Base-by-base conservation (phyloP, 2,113 vertebrate species). In the Embiotoca jacksoni region DNA sequence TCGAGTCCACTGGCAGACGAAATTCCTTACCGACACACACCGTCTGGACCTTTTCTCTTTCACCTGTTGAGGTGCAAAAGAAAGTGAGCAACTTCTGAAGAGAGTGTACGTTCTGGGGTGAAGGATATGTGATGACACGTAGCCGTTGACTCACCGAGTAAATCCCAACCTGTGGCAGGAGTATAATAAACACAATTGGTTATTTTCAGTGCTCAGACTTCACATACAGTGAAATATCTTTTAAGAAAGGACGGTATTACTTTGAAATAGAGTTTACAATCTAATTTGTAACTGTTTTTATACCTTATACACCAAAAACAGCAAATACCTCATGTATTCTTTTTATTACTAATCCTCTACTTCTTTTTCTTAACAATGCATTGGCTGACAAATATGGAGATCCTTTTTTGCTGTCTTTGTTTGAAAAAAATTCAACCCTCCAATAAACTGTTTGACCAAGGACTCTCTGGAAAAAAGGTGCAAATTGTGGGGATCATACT, bases 1-100 rank as follows among this genome's bases (percentile, higher is more conserved):
- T 85, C 0, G 94, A 92, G 69, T 90, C 90, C 16, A 94, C 89
- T 0, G 91, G 92, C 8, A 94, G 64, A 23, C 78, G 87, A 39
- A 94, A 94, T 54, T 93, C 90, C 49, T 90, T 87, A 31, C 94
- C 92, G 0, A 82, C 71, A 61, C 94, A 94, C 16, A 93, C 49
- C 31, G 56, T 79, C 66, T 89, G 87, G 36, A 53, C 55, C 31
- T 92, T 89, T 68, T 93, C 92, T 88, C 82, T 76, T 37, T 88
- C 88, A 66, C 75, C 92, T 94, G 72, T 47, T 1, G 8, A 30
- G 11, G 32, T 11, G 7, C 10, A 75, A 59, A 72, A 71, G 4
- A 50, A 52, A 41, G 32, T 72, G 8, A 59, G 7, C 2, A 33
- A 49, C 6, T 3, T 47, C 16, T 44, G 5, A 6, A 73, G 0